These are phyloP conservation scores for Excalfactoria chinensis DNA, from an alignment of 2,113 vertebrate species.

Conservation along the genomic window DNA sequence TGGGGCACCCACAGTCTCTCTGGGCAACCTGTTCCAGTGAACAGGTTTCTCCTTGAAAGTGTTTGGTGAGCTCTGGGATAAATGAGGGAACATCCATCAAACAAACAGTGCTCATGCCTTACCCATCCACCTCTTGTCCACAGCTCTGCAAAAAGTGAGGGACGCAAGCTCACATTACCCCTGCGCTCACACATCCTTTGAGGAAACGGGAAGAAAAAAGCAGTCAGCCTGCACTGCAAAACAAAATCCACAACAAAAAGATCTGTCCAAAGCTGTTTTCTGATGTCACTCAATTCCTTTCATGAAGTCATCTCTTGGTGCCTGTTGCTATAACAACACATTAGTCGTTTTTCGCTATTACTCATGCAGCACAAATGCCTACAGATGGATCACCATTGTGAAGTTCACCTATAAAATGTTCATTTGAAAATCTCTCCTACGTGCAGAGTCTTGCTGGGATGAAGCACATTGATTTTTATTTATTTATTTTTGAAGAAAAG, in stretches of 20 bases:
- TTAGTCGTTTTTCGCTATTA: background rate
- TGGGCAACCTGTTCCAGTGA: too few relatives aligned
- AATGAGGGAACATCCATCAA: background rate
- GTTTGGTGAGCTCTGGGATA: background rate
- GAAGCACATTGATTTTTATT: background rate
- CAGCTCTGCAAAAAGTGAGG: background rate
- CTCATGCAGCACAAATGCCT: conserved; percentile 5
- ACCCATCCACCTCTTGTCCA: background rate
- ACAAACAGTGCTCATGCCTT: fast-evolving
- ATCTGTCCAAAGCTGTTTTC: background rate
- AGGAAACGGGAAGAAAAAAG: background rate
- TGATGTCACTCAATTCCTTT: conserved; percentile 46
- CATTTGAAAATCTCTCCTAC: background rate
- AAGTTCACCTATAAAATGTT: background rate
- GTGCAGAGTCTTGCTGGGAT: background rate
- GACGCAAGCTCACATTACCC: fast-evolving
- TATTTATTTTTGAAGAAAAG: background rate
- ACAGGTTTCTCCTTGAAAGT: background rate
- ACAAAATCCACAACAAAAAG: background rate
- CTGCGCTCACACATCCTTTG: background rate
- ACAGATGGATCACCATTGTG: conserved; percentile 9
- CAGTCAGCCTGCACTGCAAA: background rate
- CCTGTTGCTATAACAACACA: conserved; percentile 38
- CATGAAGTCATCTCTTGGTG: background rate
- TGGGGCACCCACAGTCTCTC: too few relatives aligned